A percentile compares a stretch with the other conserved stretches of the same genome.
These are phyloP conservation scores for Coluber constrictor DNA, from an alignment of 2,797 vertebrate species.

Conservation along the genomic window DNA sequence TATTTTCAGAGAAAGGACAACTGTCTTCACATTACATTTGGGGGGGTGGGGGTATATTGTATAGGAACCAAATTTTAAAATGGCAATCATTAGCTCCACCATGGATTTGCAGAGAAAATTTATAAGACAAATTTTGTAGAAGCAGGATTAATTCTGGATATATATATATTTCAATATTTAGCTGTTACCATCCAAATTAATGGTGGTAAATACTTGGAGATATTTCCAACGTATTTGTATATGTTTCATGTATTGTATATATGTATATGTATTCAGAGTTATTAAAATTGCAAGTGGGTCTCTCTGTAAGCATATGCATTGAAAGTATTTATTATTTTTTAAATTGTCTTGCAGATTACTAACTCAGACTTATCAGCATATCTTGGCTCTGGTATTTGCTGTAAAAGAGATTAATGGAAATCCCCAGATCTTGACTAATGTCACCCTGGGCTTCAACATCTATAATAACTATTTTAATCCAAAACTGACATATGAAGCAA, in stretches of 20 bases:
- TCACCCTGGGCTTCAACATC: background rate
- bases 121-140: background rate
- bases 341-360: background rate
- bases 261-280: background rate
- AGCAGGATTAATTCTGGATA: background rate
- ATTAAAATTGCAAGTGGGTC: background rate
- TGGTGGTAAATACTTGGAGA: background rate
- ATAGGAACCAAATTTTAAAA: no score
- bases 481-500: background rate
- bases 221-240: background rate
- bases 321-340: background rate
- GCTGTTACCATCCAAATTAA: background rate
- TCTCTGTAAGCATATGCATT: background rate
- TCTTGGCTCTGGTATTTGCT: background rate
- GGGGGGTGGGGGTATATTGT: rapidly evolving
- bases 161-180: background rate
- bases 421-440: background rate
- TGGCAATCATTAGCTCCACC: background rate
- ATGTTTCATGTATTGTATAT: no score
- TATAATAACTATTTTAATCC: background rate
- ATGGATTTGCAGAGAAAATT: background rate
- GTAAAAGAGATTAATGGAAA: background rate
- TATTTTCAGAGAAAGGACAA: no score
- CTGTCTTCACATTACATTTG: no score
- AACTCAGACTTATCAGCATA: background rate